phyloP scores from a whole-genome alignment of 1,140 invertebrate species.

The Meteorus sp. region DNA sequence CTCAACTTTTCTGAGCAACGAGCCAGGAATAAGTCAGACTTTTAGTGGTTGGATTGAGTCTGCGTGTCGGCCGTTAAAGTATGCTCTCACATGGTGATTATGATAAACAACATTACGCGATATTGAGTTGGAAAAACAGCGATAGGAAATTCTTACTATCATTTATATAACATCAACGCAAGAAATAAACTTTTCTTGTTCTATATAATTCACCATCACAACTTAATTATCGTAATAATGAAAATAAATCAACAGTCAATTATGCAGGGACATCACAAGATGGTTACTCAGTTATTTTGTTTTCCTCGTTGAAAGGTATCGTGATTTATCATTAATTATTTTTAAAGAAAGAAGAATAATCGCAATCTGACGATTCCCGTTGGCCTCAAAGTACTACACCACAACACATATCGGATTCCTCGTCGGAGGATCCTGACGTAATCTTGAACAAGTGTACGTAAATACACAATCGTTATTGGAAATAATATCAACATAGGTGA shows the following conservation, averaged over 20 bases:
- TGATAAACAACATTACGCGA: no score
- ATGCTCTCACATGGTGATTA: background rate
- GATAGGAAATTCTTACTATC: slow-evolving; percentile 11
- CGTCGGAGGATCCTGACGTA: no score
- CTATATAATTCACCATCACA: slow-evolving; percentile 38
- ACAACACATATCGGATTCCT: no score
- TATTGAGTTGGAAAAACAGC: background rate
- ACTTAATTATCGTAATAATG: slow-evolving; percentile 23
- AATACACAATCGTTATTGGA: no score
- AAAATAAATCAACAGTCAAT: slow-evolving; percentile 12
- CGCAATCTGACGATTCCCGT: no score
- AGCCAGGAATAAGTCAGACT: slow-evolving; percentile 46
- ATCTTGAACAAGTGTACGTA: no score
- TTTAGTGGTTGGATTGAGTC: slow-evolving; percentile 39
- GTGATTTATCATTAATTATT: no score
- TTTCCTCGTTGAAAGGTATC: no score
- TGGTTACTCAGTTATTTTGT: background rate
- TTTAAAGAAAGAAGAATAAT: no score
- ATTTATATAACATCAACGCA: slow-evolving; percentile 14
- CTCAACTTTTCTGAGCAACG: slow-evolving; percentile 45
- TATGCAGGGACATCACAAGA: slow-evolving; percentile 12
- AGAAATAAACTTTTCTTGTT: slow-evolving; percentile 28
- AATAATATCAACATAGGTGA: no score
- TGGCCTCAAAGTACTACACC: no score
- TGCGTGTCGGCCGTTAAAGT: slow-evolving; percentile 34